phyloP scores from a whole-genome alignment of 2,797 vertebrate species.

The Onychomys torridus region DNA sequence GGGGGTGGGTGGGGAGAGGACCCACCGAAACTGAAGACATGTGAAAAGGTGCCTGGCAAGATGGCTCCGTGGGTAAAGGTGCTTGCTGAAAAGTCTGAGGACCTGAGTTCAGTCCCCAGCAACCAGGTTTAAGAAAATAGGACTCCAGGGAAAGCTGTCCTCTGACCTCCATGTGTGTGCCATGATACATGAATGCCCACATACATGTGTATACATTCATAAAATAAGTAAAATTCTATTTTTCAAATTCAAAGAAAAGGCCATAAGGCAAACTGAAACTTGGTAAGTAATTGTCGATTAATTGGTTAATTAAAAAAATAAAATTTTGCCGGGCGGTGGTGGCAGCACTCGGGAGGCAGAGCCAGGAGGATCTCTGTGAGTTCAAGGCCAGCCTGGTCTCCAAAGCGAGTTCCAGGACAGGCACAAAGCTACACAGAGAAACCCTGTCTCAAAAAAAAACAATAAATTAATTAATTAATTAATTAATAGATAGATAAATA shows the following conservation, averaged over 20 bases:
- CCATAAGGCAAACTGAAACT: neutral
- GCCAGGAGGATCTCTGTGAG: neutral
- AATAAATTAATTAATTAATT: too few relatives aligned
- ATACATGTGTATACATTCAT: too few relatives aligned
- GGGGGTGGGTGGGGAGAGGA: neutral
- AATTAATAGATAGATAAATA: too few relatives aligned
- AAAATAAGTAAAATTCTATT: neutral
- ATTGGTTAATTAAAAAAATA: neutral
- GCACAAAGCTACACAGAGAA: too few relatives aligned
- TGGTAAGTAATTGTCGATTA: neutral
- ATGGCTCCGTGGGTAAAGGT: neutral
- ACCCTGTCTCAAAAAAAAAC: too few relatives aligned
- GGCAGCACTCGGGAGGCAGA: neutral
- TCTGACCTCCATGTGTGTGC: neutral
- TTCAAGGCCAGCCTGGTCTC: neutral
- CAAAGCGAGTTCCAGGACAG: neutral
- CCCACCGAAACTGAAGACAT: accelerated
- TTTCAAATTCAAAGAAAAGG: neutral
- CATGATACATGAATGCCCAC: neutral
- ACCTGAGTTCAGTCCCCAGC: neutral
- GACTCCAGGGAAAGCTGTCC: neutral
- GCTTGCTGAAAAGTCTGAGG: neutral
- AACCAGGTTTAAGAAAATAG: neutral
- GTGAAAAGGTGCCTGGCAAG: neutral
- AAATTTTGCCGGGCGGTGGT: neutral